Percentiles rank a stretch among this genome's conserved stretches.
These are phyloP conservation scores for Oscheius myriophilus DNA, from an alignment of 2,888 invertebrate genomes.

Conservation along the genomic window DNA sequence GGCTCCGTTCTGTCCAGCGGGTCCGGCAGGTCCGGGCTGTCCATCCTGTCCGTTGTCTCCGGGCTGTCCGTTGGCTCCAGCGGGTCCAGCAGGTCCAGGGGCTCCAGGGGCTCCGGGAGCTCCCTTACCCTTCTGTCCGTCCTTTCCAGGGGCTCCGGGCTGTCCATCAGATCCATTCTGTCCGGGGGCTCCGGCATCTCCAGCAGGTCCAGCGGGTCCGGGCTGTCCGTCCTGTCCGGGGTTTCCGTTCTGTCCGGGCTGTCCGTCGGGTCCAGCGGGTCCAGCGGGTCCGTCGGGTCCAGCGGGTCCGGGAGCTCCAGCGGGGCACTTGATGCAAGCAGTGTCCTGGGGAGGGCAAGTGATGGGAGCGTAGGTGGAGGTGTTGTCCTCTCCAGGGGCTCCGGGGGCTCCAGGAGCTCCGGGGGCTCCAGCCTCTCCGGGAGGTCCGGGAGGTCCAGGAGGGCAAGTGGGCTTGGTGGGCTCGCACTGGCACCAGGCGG, in stretches of 20 bases:
- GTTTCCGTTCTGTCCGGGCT: slow-evolving; percentile 27
- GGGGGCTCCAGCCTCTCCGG: slow-evolving; percentile 55
- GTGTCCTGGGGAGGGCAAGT: slow-evolving; percentile 46
- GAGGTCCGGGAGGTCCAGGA: slow-evolving; percentile 57
- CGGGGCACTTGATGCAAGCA: slow-evolving; percentile 44
- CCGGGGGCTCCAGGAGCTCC: slow-evolving; percentile 50
- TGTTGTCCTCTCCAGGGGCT: slow-evolving; percentile 54
- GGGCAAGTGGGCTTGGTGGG: slow-evolving; percentile 58
- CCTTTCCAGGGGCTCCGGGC: slow-evolving; percentile 51
- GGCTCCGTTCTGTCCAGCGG: slow-evolving; percentile 32
- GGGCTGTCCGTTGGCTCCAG: slow-evolving; percentile 42
- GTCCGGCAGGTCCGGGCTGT: slow-evolving; percentile 43
- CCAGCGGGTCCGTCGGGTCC: slow-evolving; percentile 40
- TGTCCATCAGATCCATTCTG: slow-evolving; percentile 52
- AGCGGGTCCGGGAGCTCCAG: slow-evolving; percentile 33
- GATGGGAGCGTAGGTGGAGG: slow-evolving; percentile 47
- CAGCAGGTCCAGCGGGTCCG: slow-evolving; percentile 34
- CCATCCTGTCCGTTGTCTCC: slow-evolving; percentile 44
- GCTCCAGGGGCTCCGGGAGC: slow-evolving; percentile 53
- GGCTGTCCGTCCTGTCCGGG: slow-evolving; percentile 35
- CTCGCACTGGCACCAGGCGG: slow-evolving; percentile 60
- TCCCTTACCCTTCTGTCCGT: slow-evolving; percentile 39
- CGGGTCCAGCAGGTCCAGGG: slow-evolving; percentile 47
- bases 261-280: slow-evolving; percentile 33
- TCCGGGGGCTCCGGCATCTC: slow-evolving; percentile 39